phyloP scores from a whole-genome alignment of 1,140 invertebrate genomes.

The Galleria mellonella region DNA sequence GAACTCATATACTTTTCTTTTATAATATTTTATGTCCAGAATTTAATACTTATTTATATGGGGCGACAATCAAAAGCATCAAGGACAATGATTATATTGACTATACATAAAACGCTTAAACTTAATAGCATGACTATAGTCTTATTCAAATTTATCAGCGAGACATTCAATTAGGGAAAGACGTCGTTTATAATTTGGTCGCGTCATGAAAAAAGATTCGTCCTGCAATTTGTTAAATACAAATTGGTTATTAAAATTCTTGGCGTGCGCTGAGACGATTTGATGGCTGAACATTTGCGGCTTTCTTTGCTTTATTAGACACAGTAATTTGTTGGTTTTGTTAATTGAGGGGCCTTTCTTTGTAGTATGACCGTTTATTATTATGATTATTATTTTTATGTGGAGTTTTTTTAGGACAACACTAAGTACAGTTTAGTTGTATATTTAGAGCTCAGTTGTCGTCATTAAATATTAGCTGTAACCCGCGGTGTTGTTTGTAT shows the following conservation, averaged over 20 bases:
- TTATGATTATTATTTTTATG: background rate
- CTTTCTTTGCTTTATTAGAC: conserved; percentile 5
- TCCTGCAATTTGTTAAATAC: conserved; percentile 51
- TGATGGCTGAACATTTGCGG: conserved; percentile 10
- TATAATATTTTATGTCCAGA: too few relatives aligned
- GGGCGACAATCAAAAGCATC: too few relatives aligned
- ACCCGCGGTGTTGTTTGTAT: too few relatives aligned
- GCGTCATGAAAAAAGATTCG: conserved; percentile 12
- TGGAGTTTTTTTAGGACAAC: too few relatives aligned
- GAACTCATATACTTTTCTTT: too few relatives aligned
- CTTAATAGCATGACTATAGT: too few relatives aligned
- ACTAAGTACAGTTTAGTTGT: too few relatives aligned
- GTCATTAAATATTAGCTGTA: too few relatives aligned
- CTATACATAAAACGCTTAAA: too few relatives aligned
- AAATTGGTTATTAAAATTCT: conserved; percentile 68
- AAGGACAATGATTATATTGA: too few relatives aligned
- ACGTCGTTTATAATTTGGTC: conserved; percentile 31
- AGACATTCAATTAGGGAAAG: conserved; percentile 46
- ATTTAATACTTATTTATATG: too few relatives aligned
- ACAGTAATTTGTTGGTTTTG: conserved; percentile 12
- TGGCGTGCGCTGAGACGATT: conserved; percentile 18
- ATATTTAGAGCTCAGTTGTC: too few relatives aligned
- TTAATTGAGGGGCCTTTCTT: conserved; percentile 6
- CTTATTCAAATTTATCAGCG: conserved; percentile 28
- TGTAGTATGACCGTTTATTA: conserved; percentile 3